Evolutionary conservation across 2,888 invertebrate genomes (phyloP).

Genomic region (Dryobota labecula): DNA sequence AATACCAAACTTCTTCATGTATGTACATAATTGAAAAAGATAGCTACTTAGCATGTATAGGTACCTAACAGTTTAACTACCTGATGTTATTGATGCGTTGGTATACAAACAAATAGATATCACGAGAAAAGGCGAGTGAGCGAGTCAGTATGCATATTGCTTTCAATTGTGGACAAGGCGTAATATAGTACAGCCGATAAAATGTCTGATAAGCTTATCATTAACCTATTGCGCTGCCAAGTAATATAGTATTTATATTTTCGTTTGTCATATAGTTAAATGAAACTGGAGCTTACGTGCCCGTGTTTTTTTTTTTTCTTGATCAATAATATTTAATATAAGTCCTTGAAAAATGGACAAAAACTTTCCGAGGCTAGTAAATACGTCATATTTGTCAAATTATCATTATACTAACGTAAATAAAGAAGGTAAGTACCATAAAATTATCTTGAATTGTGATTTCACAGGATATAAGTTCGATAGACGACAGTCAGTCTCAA

Average conservation of each 20-base stretch:
- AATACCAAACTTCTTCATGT: background rate
- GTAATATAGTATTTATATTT: slow-evolving; percentile 57
- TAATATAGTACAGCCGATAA: slow-evolving; percentile 60
- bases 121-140: slow-evolving; percentile 36
- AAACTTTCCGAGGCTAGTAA: slow-evolving; percentile 73
- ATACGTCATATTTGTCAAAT: slow-evolving; percentile 81
- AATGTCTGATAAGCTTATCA: slow-evolving; percentile 66
- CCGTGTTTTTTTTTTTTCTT: slow-evolving; percentile 37
- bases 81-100: slow-evolving; percentile 19
- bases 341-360: slow-evolving; percentile 71
- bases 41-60: no score
- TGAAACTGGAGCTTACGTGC: slow-evolving; percentile 40
- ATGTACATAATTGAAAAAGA: background rate
- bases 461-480: background rate
- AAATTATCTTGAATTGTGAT: slow-evolving; percentile 22
- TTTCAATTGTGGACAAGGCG: slow-evolving; percentile 44
- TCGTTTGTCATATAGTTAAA: slow-evolving; percentile 50
- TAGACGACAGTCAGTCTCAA: background rate
- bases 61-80: slow-evolving; percentile 18
- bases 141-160: slow-evolving; percentile 33
- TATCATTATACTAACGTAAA: slow-evolving; percentile 82
- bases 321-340: background rate
- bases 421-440: slow-evolving; percentile 79
- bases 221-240: slow-evolving; percentile 62
- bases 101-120: slow-evolving; percentile 32